A percentile compares a stretch with the other conserved stretches of the same genome.
Conservation (phyloP, 2,113 vertebrate species). For the Amblyopsis rosae region DNA sequence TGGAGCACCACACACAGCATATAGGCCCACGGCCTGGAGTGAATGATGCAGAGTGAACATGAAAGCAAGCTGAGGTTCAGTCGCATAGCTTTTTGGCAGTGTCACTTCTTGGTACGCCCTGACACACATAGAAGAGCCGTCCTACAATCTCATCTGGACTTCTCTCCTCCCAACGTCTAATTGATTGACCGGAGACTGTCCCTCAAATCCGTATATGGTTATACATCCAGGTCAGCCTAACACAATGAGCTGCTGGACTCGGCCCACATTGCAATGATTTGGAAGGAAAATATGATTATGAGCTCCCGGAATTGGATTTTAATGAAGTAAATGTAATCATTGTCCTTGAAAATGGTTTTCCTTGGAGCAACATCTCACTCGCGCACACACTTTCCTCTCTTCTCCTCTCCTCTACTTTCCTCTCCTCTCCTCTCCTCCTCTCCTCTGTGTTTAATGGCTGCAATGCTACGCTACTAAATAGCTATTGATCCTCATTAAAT, state of each 20-base stretch:
- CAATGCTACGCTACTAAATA: background rate
- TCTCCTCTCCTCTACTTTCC: background rate
- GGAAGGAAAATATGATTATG: constrained; percentile 44
- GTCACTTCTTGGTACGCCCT: no score
- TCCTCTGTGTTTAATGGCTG: background rate
- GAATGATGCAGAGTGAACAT: background rate
- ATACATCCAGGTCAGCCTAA: constrained; percentile 29
- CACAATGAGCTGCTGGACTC: constrained; percentile 44
- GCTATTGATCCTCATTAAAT: constrained; percentile 15
- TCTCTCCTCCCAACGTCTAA: background rate
- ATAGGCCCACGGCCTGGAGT: background rate
- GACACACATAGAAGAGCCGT: no score
- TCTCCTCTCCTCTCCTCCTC: background rate
- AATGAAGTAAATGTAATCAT: constrained; percentile 54
- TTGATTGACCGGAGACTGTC: constrained; percentile 35
- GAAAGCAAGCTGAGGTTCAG: background rate
- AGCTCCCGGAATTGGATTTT: constrained; percentile 51
- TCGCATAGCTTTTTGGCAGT: no score
- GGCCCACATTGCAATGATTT: constrained; percentile 40
- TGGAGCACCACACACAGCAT: constrained; percentile 1
- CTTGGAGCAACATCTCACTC: constrained; percentile 5
- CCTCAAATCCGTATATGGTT: constrained; percentile 20
- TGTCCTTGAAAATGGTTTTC: constrained; percentile 52
- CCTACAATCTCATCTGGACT: background rate
- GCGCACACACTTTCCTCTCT: background rate